phyloP scores from a whole-genome alignment of 1,140 invertebrate species.

The Sesamia nonagrioides region DNA sequence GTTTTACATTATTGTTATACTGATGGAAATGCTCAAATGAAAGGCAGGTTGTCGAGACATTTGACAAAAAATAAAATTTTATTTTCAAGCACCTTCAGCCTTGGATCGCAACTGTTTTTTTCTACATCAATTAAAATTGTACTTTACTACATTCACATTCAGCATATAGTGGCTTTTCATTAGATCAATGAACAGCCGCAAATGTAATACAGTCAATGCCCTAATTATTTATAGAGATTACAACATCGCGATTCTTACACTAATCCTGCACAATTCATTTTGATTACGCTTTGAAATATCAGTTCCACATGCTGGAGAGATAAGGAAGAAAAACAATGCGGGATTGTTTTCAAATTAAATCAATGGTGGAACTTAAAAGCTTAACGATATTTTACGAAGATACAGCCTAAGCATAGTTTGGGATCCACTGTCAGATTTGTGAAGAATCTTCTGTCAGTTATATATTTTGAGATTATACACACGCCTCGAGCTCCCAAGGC shows the following conservation, averaged over 20 bases:
- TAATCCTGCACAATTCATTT: slow-evolving; percentile 24
- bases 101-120: not conserved
- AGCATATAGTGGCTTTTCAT: slow-evolving; percentile 8
- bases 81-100: slow-evolving; percentile 3
- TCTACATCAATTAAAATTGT: not conserved
- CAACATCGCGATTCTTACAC: slow-evolving; percentile 38
- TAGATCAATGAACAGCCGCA: slow-evolving; percentile 17
- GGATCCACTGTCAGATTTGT: too few relatives aligned
- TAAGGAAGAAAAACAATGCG: not conserved
- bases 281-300: not conserved
- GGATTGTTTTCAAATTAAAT: not conserved
- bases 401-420: too few relatives aligned
- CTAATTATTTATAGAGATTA: slow-evolving; percentile 39
- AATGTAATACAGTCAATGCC: slow-evolving; percentile 39
- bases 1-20: slow-evolving; percentile 8
- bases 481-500: too few relatives aligned
- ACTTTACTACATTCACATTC: slow-evolving; percentile 17
- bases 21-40: slow-evolving; percentile 19
- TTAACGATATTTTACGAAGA: too few relatives aligned
- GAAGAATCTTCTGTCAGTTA: too few relatives aligned
- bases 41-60: not conserved
- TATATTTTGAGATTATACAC: too few relatives aligned
- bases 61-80: not conserved
- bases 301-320: not conserved
- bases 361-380: too few relatives aligned